phyloP scores from a whole-genome alignment of 2,797 vertebrate genomes.

The Rhinichthys osculus region DNA sequence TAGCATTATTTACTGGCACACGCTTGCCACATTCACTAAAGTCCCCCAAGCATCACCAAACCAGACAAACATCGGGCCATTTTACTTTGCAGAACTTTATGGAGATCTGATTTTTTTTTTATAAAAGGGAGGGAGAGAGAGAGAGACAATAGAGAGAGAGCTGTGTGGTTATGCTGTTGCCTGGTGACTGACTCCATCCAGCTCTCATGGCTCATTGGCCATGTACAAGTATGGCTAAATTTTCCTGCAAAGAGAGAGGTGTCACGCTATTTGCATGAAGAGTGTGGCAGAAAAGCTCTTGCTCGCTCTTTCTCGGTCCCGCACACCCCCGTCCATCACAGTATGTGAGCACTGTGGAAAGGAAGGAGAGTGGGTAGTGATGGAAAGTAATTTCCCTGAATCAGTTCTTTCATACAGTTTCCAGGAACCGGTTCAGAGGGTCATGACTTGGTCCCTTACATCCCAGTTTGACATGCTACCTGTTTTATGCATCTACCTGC shows the following conservation, averaged over 20 bases:
- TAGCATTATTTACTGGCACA: not conserved
- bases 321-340: not conserved
- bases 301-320: not conserved
- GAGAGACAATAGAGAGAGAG: constrained; percentile 49
- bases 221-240: constrained; percentile 38
- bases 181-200: constrained; percentile 69
- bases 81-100: constrained; percentile 44
- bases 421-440: not conserved
- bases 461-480: not conserved
- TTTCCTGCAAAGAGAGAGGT: constrained; percentile 20
- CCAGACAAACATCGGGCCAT: constrained; percentile 15
- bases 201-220: constrained; percentile 53
- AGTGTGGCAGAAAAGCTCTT: constrained; percentile 24
- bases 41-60: not conserved
- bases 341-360: constrained; percentile 11
- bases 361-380: constrained; percentile 2
- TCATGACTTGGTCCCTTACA: constrained; percentile 1
- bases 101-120: constrained; percentile 34
- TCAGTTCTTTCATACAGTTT: not conserved
- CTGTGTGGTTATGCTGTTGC: constrained; percentile 72
- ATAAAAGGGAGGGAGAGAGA: constrained; percentile 22
- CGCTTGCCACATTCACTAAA: not conserved
- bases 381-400: constrained; percentile 16
- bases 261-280: constrained; percentile 47
- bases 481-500: not conserved